These are phyloP conservation scores for Tragelaphus strepsiceros DNA, from an alignment of 2,113 vertebrate genomes.

Conservation along the genomic window DNA sequence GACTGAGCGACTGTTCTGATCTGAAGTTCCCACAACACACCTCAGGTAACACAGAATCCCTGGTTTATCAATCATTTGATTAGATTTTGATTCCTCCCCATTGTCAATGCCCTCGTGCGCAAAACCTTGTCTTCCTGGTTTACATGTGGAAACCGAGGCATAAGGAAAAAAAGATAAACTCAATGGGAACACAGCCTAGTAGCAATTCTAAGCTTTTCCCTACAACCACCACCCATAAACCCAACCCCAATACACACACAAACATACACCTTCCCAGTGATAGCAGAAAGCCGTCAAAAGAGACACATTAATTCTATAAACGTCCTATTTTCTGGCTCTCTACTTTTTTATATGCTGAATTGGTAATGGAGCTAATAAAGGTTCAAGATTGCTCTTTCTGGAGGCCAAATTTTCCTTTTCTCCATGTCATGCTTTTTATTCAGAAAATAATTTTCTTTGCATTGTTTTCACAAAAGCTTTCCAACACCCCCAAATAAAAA, in stretches of 20 bases:
- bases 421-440: constrained; percentile 72
- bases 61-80: not conserved
- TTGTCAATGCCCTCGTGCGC: not conserved
- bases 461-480: constrained; percentile 82
- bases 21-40: not conserved
- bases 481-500: constrained; percentile 82
- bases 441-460: constrained; percentile 81
- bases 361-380: constrained; percentile 70
- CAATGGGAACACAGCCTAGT: not conserved
- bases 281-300: constrained; percentile 12
- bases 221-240: not conserved
- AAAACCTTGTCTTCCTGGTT: not conserved
- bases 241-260: not conserved
- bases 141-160: not conserved
- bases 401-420: constrained; percentile 67
- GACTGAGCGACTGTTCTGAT: no score
- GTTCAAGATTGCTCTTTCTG: constrained; percentile 67
- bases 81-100: not conserved
- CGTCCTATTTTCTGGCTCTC: constrained; percentile 41
- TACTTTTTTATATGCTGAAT: constrained; percentile 19
- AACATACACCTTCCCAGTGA: not conserved
- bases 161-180: not conserved
- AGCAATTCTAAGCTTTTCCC: not conserved
- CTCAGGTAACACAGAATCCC: not conserved
- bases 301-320: constrained; percentile 41